Evolutionary conservation across 2,888 invertebrate genomes (phyloP).

Genomic region (Lithophane semibrunnea): DNA sequence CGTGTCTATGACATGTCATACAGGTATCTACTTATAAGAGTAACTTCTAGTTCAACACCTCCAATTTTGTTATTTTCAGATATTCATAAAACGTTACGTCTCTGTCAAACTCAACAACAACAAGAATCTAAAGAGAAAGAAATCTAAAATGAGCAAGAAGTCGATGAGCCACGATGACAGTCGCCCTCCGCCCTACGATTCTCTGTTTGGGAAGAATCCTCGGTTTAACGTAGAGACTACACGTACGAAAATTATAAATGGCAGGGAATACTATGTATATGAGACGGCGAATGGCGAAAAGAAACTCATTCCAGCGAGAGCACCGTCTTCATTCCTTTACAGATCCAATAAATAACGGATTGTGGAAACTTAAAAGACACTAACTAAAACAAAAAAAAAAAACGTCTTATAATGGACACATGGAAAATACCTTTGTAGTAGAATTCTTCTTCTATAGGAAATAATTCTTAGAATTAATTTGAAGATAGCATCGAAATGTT

Average conservation of each 20-base stretch:
- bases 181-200: constrained; percentile 93
- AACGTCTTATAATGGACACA: neutral
- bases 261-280: constrained; percentile 94
- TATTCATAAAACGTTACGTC: constrained; percentile 77
- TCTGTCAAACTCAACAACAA: constrained; percentile 59
- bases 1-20: neutral
- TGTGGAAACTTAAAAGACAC: neutral
- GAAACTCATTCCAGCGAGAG: constrained; percentile 93
- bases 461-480: neutral
- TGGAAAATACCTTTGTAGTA: constrained; percentile 47
- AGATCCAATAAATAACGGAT: constrained; percentile 77
- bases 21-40: neutral
- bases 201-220: constrained; percentile 87
- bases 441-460: neutral
- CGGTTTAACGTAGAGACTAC: constrained; percentile 76
- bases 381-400: neutral
- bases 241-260: constrained; percentile 92
- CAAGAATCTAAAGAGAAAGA: constrained; percentile 56
- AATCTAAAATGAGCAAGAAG: constrained; percentile 63
- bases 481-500: neutral
- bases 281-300: constrained; percentile 91
- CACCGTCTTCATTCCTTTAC: constrained; percentile 94
- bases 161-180: constrained; percentile 73
- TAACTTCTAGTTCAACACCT: neutral
- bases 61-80: constrained; percentile 70